phyloP scores from a whole-genome alignment of 30 jellyfish, hydroid and myxozoan genomes.

The Hydractinia symbiolongicarpus region DNA sequence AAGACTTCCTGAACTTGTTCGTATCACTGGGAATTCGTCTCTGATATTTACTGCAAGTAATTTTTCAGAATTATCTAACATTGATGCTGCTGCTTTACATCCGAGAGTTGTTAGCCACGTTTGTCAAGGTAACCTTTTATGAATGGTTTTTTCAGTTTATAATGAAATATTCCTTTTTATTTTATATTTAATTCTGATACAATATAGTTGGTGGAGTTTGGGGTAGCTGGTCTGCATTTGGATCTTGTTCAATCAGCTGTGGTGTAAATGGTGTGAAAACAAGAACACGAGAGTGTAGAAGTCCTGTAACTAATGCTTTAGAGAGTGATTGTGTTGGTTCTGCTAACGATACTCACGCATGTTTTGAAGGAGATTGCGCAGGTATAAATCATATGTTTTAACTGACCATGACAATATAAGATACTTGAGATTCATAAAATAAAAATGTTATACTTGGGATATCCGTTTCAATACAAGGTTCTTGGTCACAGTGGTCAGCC shows the following conservation, averaged over 20 bases:
- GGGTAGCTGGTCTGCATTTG: neutral
- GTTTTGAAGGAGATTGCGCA: constrained; percentile 1
- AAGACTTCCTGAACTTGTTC: neutral
- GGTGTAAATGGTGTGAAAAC: constrained; percentile 5
- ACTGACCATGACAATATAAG: too few relatives aligned
- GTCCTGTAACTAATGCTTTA: neutral
- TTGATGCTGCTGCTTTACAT: neutral
- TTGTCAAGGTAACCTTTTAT: neutral
- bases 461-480: too few relatives aligned
- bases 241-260: constrained; percentile 13
- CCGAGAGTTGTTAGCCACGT: neutral
- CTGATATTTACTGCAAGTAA: neutral
- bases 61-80: neutral
- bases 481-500: neutral
- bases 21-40: neutral
- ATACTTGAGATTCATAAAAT: too few relatives aligned
- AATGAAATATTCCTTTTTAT: too few relatives aligned
- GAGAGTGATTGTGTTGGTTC: constrained; percentile 18
- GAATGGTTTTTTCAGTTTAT: neutral
- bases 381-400: neutral
- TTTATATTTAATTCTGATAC: neutral
- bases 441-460: too few relatives aligned
- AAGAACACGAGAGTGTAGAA: constrained; percentile 7
- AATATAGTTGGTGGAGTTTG: constrained; percentile 6
- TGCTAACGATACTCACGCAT: neutral